These are phyloP conservation scores for Tonatia bakeri DNA, from an alignment of 2,113 vertebrate species.

Conservation along the genomic window DNA sequence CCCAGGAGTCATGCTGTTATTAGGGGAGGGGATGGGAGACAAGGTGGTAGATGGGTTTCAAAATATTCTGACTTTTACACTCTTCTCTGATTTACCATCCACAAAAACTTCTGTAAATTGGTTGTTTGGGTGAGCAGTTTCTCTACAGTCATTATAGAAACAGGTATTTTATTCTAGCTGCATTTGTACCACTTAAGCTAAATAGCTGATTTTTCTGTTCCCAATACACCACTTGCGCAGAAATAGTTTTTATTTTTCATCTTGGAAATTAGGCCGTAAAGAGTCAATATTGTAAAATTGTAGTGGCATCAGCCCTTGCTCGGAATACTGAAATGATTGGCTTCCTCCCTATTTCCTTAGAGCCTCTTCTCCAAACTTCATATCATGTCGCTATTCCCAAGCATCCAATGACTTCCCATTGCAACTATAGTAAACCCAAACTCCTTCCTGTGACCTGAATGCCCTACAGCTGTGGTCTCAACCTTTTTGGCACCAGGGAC, in stretches of 20 bases:
- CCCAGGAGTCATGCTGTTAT: slow-evolving; percentile 51
- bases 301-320: neutral
- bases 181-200: neutral
- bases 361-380: neutral
- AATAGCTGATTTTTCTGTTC: slow-evolving; percentile 4
- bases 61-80: slow-evolving; percentile 63
- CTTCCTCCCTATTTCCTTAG: neutral
- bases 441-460: neutral
- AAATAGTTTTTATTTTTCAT: slow-evolving; percentile 42
- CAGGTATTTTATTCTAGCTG: slow-evolving; percentile 39
- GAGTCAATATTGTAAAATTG: neutral
- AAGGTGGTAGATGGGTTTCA: slow-evolving; percentile 55
- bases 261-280: slow-evolving; percentile 19
- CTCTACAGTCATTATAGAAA: slow-evolving; percentile 49
- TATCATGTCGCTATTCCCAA: neutral
- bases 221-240: neutral
- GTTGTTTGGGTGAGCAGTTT: slow-evolving; percentile 14
- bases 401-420: neutral
- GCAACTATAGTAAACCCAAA: neutral
- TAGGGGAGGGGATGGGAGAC: slow-evolving; percentile 37
- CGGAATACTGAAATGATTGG: neutral
- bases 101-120: slow-evolving; percentile 52
- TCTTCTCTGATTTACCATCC: slow-evolving; percentile 61
- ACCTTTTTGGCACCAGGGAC: too few relatives aligned
- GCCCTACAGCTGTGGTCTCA: neutral